Evolutionary conservation across 2,113 vertebrate genomes (phyloP).

Genomic region (Penelope pileata): DNA sequence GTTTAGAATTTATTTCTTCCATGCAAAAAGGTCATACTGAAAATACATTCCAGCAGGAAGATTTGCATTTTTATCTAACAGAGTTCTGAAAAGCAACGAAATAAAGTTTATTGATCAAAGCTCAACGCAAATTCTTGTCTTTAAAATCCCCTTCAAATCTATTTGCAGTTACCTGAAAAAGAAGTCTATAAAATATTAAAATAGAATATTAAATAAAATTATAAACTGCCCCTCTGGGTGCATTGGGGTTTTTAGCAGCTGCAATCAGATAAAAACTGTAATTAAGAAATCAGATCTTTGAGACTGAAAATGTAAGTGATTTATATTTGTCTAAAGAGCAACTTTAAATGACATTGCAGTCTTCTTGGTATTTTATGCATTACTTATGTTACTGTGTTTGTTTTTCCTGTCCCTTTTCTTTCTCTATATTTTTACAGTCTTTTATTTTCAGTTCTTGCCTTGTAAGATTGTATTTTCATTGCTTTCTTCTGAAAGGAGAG

Average conservation of each 20-base stretch:
- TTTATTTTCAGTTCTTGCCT: slow-evolving; percentile 1
- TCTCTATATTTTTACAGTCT: not conserved
- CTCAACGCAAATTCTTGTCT: not conserved
- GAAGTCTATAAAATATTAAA: not conserved
- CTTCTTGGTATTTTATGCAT: not conserved
- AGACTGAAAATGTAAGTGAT: not conserved
- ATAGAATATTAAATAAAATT: not conserved
- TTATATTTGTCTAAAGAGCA: not conserved
- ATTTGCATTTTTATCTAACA: not conserved
- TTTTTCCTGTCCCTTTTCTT: not conserved
- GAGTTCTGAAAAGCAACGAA: not conserved
- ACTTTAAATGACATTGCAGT: not conserved
- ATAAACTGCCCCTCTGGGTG: accelerated
- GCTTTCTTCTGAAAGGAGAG: not conserved
- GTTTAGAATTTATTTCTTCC: not conserved
- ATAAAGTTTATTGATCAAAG: not conserved
- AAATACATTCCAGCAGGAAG: not conserved
- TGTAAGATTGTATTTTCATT: slow-evolving; percentile 3
- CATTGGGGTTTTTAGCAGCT: not conserved
- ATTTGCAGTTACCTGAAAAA: not conserved
- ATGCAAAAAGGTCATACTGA: not conserved
- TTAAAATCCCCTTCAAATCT: not conserved
- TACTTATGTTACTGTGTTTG: not conserved
- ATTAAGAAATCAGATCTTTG: not conserved
- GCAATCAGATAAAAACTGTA: slow-evolving; percentile 8